Conservation (phyloP, 1,140 invertebrate species). For the Glossosoma conforme region DNA sequence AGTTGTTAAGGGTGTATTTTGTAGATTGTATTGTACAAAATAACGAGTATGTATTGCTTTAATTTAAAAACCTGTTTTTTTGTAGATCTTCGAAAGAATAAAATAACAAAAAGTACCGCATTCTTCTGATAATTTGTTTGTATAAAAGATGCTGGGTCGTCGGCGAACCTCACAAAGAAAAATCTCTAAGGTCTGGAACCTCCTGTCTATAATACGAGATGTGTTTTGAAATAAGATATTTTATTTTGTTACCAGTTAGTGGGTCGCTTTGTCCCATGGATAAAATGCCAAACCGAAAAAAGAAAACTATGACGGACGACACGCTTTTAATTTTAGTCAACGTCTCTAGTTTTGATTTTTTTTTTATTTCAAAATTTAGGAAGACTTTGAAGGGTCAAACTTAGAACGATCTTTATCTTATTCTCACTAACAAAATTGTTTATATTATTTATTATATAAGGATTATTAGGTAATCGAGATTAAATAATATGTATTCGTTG, state of each 20-base stretch:
- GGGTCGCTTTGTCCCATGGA: conserved; percentile 26
- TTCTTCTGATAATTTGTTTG: neutral
- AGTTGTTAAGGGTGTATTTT: no score
- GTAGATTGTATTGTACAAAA: no score
- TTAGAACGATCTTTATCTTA: neutral
- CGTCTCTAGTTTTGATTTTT: conserved; percentile 2
- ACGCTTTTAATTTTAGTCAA: conserved; percentile 32
- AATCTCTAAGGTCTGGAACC: neutral
- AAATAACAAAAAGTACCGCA: no score
- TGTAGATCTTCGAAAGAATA: no score
- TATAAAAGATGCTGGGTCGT: conserved; percentile 5
- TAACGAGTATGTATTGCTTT: no score
- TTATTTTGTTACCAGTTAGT: conserved; percentile 29
- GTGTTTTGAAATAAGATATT: conserved; percentile 32
- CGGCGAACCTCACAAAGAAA: conserved; percentile 21
- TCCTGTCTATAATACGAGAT: no score
- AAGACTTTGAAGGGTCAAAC: neutral
- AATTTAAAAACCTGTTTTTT: no score
- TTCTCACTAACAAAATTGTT: neutral
- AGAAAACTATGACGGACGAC: conserved; percentile 19
- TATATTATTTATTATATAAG: neutral
- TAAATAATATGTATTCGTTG: no score
- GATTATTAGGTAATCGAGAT: no score
- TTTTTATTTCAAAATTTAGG: neutral
- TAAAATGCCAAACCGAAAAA: conserved; percentile 19